phyloP scores from a whole-genome alignment of 2,888 invertebrate genomes.

The Lordiphosa andalusiaca region DNA sequence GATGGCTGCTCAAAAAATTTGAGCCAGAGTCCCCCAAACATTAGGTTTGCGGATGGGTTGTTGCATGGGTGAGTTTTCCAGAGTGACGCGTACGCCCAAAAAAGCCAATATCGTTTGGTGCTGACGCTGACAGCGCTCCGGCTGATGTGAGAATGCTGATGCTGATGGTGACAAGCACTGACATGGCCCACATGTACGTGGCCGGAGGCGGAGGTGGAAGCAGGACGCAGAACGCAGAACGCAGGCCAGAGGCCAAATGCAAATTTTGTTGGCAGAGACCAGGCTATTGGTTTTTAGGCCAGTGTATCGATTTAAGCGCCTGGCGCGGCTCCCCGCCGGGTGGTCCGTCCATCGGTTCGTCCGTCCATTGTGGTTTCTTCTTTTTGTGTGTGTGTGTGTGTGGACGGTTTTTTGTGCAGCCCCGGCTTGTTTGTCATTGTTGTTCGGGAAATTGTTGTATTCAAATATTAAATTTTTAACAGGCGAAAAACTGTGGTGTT shows the following conservation, averaged over 20 bases:
- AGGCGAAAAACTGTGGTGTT: neutral
- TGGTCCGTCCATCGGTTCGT: no score
- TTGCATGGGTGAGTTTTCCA: constrained; percentile 37
- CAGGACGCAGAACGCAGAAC: neutral
- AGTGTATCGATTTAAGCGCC: constrained; percentile 69
- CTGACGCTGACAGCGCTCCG: constrained; percentile 18
- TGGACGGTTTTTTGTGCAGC: constrained; percentile 14
- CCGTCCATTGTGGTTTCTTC: constrained; percentile 1
- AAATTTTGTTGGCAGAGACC: constrained; percentile 60
- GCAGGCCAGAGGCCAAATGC: constrained; percentile 42
- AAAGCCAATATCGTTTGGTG: constrained; percentile 63
- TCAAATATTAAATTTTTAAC: constrained; percentile 64
- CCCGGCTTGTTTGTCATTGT: constrained; percentile 25
- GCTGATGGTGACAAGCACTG: constrained; percentile 67
- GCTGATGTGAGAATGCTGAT: constrained; percentile 21
- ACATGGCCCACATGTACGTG: constrained; percentile 38
- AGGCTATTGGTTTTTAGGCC: constrained; percentile 55
- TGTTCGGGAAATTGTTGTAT: constrained; percentile 57
- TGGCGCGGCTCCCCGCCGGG: constrained; percentile 34
- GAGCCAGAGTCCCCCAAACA: constrained; percentile 13
- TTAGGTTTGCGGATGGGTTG: constrained; percentile 17
- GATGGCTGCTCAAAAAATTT: constrained; percentile 27
- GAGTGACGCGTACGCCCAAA: constrained; percentile 42
- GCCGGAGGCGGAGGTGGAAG: constrained; percentile 11
- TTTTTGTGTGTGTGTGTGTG: no score